phyloP scores from a whole-genome alignment of 2,888 invertebrate species.

The Stenurella melanura region DNA sequence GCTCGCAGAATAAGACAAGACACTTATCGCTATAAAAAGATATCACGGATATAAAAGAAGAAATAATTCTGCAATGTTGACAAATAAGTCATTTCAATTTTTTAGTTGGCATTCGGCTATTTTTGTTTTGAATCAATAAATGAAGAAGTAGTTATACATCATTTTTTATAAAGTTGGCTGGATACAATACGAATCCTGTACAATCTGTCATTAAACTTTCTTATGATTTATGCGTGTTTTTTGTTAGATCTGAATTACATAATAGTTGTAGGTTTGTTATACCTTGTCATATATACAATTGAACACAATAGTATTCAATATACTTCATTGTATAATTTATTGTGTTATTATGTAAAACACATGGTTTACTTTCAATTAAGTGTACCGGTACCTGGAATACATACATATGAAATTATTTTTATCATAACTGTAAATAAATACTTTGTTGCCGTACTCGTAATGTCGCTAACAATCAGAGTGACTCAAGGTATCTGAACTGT shows the following conservation, averaged over 20 bases:
- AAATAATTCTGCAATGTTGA: too few species aligned
- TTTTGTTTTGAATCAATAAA: background rate
- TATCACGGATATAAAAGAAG: background rate
- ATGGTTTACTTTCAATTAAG: constrained; percentile 46
- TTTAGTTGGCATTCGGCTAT: background rate
- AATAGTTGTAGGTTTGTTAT: constrained; percentile 52
- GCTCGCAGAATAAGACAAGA: background rate
- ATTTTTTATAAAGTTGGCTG: background rate
- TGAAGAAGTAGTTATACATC: background rate
- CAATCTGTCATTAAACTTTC: constrained; percentile 39
- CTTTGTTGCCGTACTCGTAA: constrained; percentile 4
- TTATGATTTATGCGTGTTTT: constrained; percentile 41
- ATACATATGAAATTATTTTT: constrained; percentile 47
- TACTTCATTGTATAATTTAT: constrained; percentile 57
- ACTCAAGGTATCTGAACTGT: background rate
- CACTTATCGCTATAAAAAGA: background rate
- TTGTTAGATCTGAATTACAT: constrained; percentile 44
- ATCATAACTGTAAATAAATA: constrained; percentile 25
- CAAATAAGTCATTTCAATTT: background rate
- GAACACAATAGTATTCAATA: constrained; percentile 57
- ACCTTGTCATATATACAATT: constrained; percentile 57
- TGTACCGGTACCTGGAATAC: constrained; percentile 43
- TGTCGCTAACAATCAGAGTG: background rate
- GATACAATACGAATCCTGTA: constrained; percentile 16
- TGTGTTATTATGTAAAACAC: constrained; percentile 52